Base-by-base conservation (phyloP, 2,113 vertebrate genomes). In the Salvelinus fontinalis region DNA sequence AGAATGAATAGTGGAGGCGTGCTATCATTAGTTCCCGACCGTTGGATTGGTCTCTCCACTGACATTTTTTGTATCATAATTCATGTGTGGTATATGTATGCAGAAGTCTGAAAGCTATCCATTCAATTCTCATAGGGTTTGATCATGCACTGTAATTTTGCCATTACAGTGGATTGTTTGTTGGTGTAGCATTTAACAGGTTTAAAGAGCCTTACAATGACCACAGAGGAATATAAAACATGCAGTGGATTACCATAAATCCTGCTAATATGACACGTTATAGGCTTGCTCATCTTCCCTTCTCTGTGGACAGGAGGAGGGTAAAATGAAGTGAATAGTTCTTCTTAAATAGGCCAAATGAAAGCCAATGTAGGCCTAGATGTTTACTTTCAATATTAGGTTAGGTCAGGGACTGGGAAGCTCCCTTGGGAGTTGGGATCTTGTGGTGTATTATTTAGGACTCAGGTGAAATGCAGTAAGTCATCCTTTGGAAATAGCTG, bases 221-320 rank as follows among this genome's bases (percentile, higher is more conserved):
- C 64, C 29, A 62, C 78, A 74, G 12, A 74, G 34, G 76, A 86
- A 81, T 81, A 64, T 69, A 4, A 69, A 73, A 70, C 14, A 57
- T 66, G 66, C 39, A 1, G 14, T 68, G 11, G 8, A 44, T 44
- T 44, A 11, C n/a, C 22, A 7, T 64, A 22, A 18, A 0, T 62
- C 4, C 59, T 22, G n/a, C 14, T 20, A 54, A 54, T 54, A 18
- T 18, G 18, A 57, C 54, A 57, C 13, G 18, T 13, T 57, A 57
- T 57, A 57, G 54, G 54, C 18, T 57, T 20, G 54, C 54, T 20
- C 20, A 20, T 20, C 1, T 57, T 57, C 16, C 20, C 54, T 20
- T 57, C 20, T 57, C 20, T 57, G 16, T 18, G 51, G 16, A 57
- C 51, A 57, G 51, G 11, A 16, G 16, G 16, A 39, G 14, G 12